Percentiles rank a stretch among this genome's conserved stretches.
These are phyloP conservation scores for Calameuta pallipes DNA, from an alignment of 2,888 invertebrate genomes.

Conservation along the genomic window DNA sequence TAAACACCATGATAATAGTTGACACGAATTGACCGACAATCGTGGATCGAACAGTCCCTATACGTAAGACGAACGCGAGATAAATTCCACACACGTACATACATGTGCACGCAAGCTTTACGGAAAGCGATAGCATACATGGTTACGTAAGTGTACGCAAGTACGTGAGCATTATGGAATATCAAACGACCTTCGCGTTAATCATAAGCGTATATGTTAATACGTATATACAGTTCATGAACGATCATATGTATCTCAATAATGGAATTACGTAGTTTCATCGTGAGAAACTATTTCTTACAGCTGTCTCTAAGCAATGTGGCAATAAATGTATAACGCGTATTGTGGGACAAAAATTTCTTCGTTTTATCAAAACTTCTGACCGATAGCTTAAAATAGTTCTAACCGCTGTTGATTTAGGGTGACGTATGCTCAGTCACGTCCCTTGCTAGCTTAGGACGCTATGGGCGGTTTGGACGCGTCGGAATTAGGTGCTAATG, in stretches of 20 bases:
- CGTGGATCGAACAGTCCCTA: background rate
- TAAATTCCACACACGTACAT: background rate
- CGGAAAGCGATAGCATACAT: background rate
- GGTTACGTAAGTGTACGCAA: background rate
- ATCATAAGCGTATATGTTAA: background rate
- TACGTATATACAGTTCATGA: background rate
- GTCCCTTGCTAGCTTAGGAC: slow-evolving; percentile 40
- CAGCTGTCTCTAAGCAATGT: background rate
- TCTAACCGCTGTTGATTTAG: background rate
- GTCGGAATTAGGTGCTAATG: slow-evolving; percentile 40
- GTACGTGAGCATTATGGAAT: background rate
- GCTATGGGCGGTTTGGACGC: slow-evolving; percentile 27
- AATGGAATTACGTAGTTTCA: background rate
- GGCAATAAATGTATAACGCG: background rate
- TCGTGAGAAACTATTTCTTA: background rate
- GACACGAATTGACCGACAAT: slow-evolving; percentile 2
- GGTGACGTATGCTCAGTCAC: background rate
- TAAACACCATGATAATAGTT: background rate
- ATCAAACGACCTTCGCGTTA: background rate
- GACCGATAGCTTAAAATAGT: background rate
- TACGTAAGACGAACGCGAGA: background rate
- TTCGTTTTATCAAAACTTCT: background rate
- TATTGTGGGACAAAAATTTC: background rate
- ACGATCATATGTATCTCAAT: background rate
- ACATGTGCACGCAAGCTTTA: background rate